Conservation (phyloP, 2,113 vertebrate genomes). For the Thamnophis sirtalis region DNA sequence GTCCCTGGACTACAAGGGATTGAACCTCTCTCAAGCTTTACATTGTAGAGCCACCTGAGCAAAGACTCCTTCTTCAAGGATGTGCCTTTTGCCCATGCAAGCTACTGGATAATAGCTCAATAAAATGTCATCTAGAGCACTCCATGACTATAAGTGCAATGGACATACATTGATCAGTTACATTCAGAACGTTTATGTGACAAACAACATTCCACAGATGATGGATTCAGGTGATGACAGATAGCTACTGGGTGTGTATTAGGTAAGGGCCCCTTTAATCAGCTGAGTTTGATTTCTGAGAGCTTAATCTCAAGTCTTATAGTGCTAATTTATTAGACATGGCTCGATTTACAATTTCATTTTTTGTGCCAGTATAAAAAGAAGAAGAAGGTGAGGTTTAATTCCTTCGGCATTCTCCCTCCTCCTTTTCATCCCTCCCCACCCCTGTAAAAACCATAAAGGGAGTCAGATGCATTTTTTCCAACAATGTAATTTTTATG, state of each 20-base stretch:
- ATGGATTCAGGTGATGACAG: conserved; percentile 19
- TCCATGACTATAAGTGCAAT: background rate
- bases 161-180: background rate
- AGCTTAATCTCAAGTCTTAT: conserved; percentile 63
- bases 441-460: conserved; percentile 72
- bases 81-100: background rate
- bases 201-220: conserved; percentile 2
- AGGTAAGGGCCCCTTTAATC: conserved; percentile 55
- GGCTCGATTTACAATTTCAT: conserved; percentile 59
- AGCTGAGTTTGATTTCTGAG: conserved; percentile 58
- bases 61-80: background rate
- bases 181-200: conserved; percentile 15
- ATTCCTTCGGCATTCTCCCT: conserved; percentile 63
- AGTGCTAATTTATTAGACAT: conserved; percentile 62
- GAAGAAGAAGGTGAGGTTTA: conserved; percentile 65
- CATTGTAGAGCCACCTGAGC: background rate
- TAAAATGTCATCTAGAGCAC: background rate
- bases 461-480: conserved; percentile 56
- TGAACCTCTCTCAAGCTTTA: background rate
- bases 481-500: conserved; percentile 52
- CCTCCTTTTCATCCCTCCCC: background rate
- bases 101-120: background rate
- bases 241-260: conserved; percentile 24
- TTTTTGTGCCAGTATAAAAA: conserved; percentile 63
- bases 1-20: background rate